Percentiles rank a stretch among this genome's conserved stretches.
phyloP scores from a whole-genome alignment of 2,888 invertebrate species.

The Cheilosia grossa region DNA sequence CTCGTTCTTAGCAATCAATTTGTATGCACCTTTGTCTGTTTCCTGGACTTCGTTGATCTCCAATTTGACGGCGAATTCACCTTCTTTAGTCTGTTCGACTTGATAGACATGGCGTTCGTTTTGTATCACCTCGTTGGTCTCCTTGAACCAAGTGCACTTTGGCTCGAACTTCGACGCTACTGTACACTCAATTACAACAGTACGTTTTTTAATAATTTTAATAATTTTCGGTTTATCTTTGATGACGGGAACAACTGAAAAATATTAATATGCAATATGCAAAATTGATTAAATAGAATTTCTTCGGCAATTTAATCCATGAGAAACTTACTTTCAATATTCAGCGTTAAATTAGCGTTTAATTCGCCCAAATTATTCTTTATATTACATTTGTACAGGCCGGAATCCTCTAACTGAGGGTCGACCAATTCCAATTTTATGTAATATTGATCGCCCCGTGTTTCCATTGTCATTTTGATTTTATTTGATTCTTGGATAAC shows the following conservation, averaged over 20 bases:
- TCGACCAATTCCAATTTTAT: slow-evolving; percentile 94
- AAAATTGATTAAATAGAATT: not conserved
- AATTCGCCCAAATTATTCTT: slow-evolving; percentile 98
- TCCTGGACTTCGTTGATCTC: slow-evolving; percentile 93
- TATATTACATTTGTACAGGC: slow-evolving; percentile 98
- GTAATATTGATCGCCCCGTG: slow-evolving; percentile 91
- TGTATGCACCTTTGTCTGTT: slow-evolving; percentile 94
- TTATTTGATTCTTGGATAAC: slow-evolving; percentile 92
- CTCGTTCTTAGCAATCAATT: slow-evolving; percentile 95
- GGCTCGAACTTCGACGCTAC: slow-evolving; percentile 97
- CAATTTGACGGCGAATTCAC: slow-evolving; percentile 94
- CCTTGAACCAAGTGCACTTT: slow-evolving; percentile 96
- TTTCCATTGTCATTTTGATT: slow-evolving; percentile 91
- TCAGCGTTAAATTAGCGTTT: slow-evolving; percentile 97
- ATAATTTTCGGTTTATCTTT: slow-evolving; percentile 96
- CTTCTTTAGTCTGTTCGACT: slow-evolving; percentile 85
- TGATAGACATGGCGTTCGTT: slow-evolving; percentile 83
- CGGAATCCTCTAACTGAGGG: slow-evolving; percentile 97
- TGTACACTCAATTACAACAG: slow-evolving; percentile 96
- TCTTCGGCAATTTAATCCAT: not conserved
- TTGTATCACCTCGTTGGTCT: slow-evolving; percentile 90
- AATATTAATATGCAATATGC: slow-evolving; percentile 39
- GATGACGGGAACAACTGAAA: slow-evolving; percentile 94
- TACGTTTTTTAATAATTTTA: slow-evolving; percentile 95
- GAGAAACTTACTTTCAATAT: slow-evolving; percentile 94